These are phyloP conservation scores for Euwallacea similis DNA, from an alignment of 1,140 invertebrate species.

Conservation along the genomic window DNA sequence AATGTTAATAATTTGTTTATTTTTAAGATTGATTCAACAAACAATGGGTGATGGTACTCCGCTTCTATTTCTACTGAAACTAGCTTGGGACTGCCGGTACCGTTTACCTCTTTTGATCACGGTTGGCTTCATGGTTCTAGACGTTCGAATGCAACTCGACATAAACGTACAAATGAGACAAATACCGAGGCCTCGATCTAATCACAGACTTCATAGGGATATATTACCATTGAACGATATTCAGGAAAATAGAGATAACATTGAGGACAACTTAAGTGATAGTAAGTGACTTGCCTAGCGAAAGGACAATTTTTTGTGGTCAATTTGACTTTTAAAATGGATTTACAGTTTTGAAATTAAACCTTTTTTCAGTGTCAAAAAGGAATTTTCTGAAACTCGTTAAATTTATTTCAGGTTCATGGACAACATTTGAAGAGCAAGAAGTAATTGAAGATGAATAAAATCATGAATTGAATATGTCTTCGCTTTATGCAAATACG, in stretches of 20 bases:
- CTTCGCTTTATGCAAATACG: neutral
- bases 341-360: neutral
- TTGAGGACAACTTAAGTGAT: slow-evolving; percentile 27
- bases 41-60: slow-evolving; percentile 42
- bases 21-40: too few species aligned
- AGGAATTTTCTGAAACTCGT: too few species aligned
- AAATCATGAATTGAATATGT: neutral
- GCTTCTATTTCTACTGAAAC: slow-evolving; percentile 57
- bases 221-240: slow-evolving; percentile 9
- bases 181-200: slow-evolving; percentile 37
- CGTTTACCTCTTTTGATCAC: slow-evolving; percentile 57
- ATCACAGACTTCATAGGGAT: neutral
- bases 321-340: neutral
- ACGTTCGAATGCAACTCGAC: slow-evolving; percentile 58
- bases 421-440: slow-evolving; percentile 32
- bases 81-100: slow-evolving; percentile 57
- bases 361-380: too few species aligned
- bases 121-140: slow-evolving; percentile 56
- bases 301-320: neutral
- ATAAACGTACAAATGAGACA: slow-evolving; percentile 55
- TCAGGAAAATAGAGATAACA: neutral
- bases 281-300: slow-evolving; percentile 25
- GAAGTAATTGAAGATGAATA: slow-evolving; percentile 27
- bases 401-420: slow-evolving; percentile 22
- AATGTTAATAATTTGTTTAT: too few species aligned